These are phyloP conservation scores for Pelecanus crispus DNA, from an alignment of 2,113 vertebrate genomes.

Conservation along the genomic window DNA sequence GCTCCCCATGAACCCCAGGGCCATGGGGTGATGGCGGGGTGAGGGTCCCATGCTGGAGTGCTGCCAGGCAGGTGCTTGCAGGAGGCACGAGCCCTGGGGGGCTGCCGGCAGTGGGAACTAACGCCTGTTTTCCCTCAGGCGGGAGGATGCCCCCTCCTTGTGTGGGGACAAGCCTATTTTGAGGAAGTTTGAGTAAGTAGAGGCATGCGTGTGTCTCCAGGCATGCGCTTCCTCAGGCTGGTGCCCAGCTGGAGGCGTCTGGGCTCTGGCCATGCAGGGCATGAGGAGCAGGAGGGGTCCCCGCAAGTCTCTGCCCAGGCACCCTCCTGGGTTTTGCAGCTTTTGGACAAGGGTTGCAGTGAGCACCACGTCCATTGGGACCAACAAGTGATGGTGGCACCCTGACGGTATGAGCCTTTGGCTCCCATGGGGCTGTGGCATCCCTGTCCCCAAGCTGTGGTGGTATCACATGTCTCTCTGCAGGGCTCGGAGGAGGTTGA, in stretches of 20 bases:
- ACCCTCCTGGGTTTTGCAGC: background rate
- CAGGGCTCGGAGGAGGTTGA: background rate
- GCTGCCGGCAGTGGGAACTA: background rate
- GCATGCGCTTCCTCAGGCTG: background rate
- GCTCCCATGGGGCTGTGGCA: background rate
- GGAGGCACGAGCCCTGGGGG: background rate
- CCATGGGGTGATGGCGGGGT: background rate
- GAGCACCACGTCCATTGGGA: background rate
- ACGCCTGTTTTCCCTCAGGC: slow-evolving; percentile 76
- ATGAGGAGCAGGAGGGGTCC: background rate
- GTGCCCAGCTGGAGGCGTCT: accelerated
- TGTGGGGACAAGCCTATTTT: slow-evolving; percentile 85
- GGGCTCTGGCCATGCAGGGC: accelerated
- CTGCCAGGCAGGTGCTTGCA: background rate
- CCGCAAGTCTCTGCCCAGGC: background rate
- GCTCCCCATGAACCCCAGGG: background rate
- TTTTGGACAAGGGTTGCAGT: background rate
- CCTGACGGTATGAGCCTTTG: background rate
- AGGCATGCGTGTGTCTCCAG: slow-evolving; percentile 49
- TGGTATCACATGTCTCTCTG: background rate
- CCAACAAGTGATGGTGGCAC: background rate
- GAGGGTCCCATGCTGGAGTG: background rate
- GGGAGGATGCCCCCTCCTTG: slow-evolving; percentile 72
- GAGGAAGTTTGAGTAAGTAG: slow-evolving; percentile 92
- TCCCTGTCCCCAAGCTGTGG: accelerated